Conservation (phyloP, 2,113 vertebrate genomes). For the Corythoichthys intestinalis region DNA sequence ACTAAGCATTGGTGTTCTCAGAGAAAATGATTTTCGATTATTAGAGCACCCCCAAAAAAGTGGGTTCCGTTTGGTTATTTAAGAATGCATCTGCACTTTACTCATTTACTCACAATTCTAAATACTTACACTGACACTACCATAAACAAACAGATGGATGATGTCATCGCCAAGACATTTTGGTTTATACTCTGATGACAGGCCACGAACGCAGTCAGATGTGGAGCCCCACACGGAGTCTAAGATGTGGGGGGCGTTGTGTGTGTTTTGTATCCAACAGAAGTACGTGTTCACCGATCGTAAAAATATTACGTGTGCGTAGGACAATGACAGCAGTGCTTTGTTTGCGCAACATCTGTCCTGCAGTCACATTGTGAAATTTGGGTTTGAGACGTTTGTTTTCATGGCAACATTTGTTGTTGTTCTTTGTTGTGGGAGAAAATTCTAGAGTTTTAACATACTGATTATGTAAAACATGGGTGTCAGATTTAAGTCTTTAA, state of each 20-base stretch:
- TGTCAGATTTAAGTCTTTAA: not conserved
- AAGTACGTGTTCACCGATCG: constrained; percentile 17
- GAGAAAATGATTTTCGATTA: constrained; percentile 57
- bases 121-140: constrained; percentile 13
- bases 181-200: constrained; percentile 59
- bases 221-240: constrained; percentile 35
- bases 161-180: constrained; percentile 48
- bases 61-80: constrained; percentile 24
- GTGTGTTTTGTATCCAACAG: constrained; percentile 5
- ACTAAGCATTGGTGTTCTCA: constrained; percentile 41
- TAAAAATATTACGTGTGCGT: not conserved
- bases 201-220: constrained; percentile 34
- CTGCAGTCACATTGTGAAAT: not conserved
- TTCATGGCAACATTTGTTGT: not conserved
- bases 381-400: not conserved
- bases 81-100: constrained; percentile 16
- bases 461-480: not conserved
- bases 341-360: not conserved
- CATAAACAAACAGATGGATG: constrained; percentile 56
- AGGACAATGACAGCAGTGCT: not conserved
- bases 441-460: not conserved
- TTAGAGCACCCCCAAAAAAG: constrained; percentile 18
- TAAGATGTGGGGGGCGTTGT: constrained; percentile 28
- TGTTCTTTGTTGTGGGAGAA: not conserved
- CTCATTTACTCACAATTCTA: constrained; percentile 1